Base-by-base conservation (phyloP, 2,797 vertebrate species). In the Clamator glandarius region DNA sequence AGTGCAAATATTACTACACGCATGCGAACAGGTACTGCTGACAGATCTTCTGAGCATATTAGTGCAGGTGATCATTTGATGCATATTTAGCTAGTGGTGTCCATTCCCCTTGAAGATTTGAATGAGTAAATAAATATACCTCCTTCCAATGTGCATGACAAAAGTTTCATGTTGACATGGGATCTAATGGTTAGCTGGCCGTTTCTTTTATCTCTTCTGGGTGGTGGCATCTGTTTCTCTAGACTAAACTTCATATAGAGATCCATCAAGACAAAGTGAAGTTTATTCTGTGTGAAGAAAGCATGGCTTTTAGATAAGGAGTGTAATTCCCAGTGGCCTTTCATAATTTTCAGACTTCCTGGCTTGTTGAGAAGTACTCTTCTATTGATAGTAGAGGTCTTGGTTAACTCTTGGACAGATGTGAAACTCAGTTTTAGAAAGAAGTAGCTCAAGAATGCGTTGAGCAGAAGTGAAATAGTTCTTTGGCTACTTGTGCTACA, bases 131-230 rank as follows among this genome's bases (percentile, higher is more conserved):
- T n/a, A 48, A 31, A 13, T n/a, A n/a, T 70, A 64, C 6, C 15
- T 44, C 7, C 11, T 77, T 70, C 15, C 29, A 18, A 3, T 24
- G 7, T 48, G 13, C 8, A 9, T 52, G 44, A 35, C 0, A 51
- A 25, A 62, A 8, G 14, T 63, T 77, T 81, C 0, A 0, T 31
- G 12, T 20, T 81, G 29, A 8, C 61, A 35, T 0, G 1, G n/a
- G 15, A 79, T n/a, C 42, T 55, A 70, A 21, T 59, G 23, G 9
- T 70, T 67, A 36, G 9, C 48, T 73, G 44, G 14, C 35, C 6
- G 6, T 73, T 72, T 80, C 25, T 68, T 84, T 2, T 8, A 9
- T 63, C 18, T 52, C 9, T 52, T 59, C 23, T 1, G 14, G 11
- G 11, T 46, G 8, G 24, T 58, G 28, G 70, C 36, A 48, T 58